Base-by-base conservation (phyloP, 2,888 invertebrate species). In the Acanthosepion esculentum region DNA sequence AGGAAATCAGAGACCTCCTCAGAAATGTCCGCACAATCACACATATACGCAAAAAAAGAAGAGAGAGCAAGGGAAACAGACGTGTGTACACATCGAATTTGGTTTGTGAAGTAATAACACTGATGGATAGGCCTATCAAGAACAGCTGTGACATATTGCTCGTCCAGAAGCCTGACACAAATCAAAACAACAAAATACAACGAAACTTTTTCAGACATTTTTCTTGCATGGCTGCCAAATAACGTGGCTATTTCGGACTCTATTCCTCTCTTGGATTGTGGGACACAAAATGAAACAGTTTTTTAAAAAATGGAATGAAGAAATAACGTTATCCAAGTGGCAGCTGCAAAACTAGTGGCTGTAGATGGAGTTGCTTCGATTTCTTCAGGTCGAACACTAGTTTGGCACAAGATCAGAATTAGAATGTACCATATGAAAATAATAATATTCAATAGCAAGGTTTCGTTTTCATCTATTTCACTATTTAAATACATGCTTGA, bases 81-180 rank as follows among this genome's bases (percentile, higher is more conserved):
- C 23, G 26, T 29, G 64, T 64, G 64, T 23, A 23, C 50, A 78
- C 78, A 78, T n/a, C 78, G 12, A n/a, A 78, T n/a, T 78, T 78
- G 10, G n/a, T 0, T n/a, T 78, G n/a, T 33, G 78, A 78, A 33
- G 78, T 33, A 78, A 78, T 78, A 78, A 78, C 78, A n/a, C 78
- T 78, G 78, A 78, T 78, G n/a, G 78, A 78, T 78, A n/a, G 78
- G n/a, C 78, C 78, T 78, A 78, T 78, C 78, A 33, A 78, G n/a
- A 78, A 18, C 78, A 78, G n/a, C 78, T 78, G 78, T 33, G 78
- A 78, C 78, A 78, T 78, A 33, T 78, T 78, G n/a, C 78, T n/a
- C n/a, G 78, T n/a, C 78, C n/a, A 78, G n/a, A 78, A 33, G 78
- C 78, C 78, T 78, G 78, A 78, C 78, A 78, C n/a, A 78, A 78